A percentile compares a stretch with the other conserved stretches of the same genome.
phyloP scores from a whole-genome alignment of 1,140 invertebrate genomes.

The Drosophila bifasciata region DNA sequence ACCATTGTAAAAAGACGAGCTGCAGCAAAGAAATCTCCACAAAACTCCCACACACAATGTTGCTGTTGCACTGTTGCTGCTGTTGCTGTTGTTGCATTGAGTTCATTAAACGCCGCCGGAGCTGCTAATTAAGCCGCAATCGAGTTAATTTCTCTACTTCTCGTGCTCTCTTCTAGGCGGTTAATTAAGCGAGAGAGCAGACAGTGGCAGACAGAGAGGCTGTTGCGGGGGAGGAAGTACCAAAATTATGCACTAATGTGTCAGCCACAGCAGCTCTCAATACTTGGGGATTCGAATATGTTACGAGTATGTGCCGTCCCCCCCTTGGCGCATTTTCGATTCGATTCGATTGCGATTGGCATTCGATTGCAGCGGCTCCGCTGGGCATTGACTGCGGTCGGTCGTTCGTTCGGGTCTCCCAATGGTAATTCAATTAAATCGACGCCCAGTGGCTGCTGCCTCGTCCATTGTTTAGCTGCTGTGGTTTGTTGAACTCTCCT shows the following conservation, averaged over 20 bases:
- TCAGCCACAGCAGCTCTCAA: conserved; percentile 48
- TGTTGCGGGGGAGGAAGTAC: conserved; percentile 25
- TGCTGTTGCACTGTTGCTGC: conserved; percentile 1
- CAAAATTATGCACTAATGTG: conserved; percentile 77
- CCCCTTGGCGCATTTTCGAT: conserved; percentile 38
- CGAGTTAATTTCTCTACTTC: conserved; percentile 80
- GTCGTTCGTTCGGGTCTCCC: too few relatives aligned
- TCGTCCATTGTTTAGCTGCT: conserved; percentile 55
- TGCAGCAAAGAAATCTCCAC: conserved; percentile 46
- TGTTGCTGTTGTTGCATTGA: conserved; percentile 24
- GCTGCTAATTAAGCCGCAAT: conserved; percentile 76
- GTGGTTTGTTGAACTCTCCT: conserved; percentile 69
- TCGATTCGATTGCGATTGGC: conserved; percentile 32
- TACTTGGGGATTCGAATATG: conserved; percentile 20
- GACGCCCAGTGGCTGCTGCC: conserved; percentile 30
- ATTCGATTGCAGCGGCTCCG: conserved; percentile 25
- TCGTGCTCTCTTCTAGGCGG: conserved; percentile 72
- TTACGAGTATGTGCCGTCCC: background rate
- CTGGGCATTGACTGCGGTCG: conserved; percentile 30
- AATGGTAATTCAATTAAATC: conserved; percentile 74
- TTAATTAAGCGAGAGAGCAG: conserved; percentile 74
- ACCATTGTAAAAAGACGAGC: background rate
- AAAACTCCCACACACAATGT: conserved; percentile 49
- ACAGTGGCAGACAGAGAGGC: conserved; percentile 33
- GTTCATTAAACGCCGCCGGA: conserved; percentile 71